Percentiles rank a stretch among this genome's conserved stretches.
Conservation (phyloP, 2,797 vertebrate genomes). For the Streptopelia turtur region DNA sequence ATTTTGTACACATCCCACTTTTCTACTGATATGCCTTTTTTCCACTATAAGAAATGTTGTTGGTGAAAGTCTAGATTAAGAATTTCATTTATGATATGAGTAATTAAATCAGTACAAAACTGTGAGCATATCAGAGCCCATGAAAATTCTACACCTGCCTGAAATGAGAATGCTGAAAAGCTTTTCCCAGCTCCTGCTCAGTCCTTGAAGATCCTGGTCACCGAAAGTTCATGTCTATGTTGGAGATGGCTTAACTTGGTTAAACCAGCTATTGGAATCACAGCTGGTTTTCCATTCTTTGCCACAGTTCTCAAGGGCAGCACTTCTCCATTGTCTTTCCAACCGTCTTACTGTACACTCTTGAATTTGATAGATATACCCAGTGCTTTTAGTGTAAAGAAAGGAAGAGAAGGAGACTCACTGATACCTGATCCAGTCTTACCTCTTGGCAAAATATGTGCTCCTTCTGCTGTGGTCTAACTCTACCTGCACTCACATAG, state of each 20-base stretch:
- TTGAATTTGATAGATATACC: neutral
- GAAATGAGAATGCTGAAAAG: neutral
- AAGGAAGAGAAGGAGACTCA: neutral
- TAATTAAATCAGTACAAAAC: neutral
- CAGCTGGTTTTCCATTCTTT: neutral
- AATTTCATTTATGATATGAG: neutral
- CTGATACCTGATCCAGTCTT: neutral
- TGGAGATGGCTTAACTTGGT: too few relatives aligned
- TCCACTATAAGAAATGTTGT: neutral
- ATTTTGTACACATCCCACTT: neutral
- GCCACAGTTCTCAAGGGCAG: neutral
- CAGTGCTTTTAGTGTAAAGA: neutral
- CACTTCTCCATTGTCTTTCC: too few relatives aligned
- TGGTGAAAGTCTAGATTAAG: neutral
- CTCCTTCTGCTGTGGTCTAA: neutral
- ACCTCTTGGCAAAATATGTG: neutral
- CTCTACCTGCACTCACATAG: neutral
- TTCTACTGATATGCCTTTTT: neutral
- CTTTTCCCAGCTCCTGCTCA: neutral
- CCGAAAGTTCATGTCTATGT: neutral
- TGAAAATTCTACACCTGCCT: neutral
- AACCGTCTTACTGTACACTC: accelerated
- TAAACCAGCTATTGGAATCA: neutral
- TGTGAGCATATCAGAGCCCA: neutral
- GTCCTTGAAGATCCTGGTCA: neutral